A percentile compares a stretch with the other conserved stretches of the same genome.
Evolutionary conservation across 2,113 vertebrate genomes (phyloP).

Genomic region (Illadopsis cleaveri): DNA sequence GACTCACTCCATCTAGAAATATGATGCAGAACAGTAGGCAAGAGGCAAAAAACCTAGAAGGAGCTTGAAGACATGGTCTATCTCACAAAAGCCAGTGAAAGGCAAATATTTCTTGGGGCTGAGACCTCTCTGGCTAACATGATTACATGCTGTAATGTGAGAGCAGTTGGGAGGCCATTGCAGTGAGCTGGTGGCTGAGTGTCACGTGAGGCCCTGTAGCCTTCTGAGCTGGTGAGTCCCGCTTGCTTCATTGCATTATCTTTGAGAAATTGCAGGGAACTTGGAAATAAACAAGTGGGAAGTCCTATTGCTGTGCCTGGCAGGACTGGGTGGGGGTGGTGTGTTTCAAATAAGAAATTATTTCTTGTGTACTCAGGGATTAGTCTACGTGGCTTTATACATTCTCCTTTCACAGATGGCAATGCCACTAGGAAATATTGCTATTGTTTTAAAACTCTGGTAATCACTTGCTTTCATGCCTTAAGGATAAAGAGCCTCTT

Average conservation of each 20-base stretch:
- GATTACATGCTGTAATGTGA: background rate
- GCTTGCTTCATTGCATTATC: conserved; percentile 31
- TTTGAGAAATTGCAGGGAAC: conserved; percentile 62
- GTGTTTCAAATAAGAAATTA: conserved; percentile 25
- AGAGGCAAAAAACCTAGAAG: background rate
- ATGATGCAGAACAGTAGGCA: background rate
- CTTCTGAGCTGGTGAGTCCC: background rate
- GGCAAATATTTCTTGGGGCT: background rate
- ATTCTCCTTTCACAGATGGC: background rate
- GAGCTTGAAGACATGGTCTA: background rate
- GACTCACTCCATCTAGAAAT: background rate
- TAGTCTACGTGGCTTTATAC: background rate
- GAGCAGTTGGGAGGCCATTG: background rate
- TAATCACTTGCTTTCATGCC: conserved; percentile 2
- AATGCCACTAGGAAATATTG: background rate
- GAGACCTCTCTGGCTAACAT: background rate
- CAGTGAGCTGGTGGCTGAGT: background rate
- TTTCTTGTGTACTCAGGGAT: background rate
- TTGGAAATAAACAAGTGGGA: conserved; percentile 36
- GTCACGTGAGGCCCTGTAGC: background rate
- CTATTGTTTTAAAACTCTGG: conserved; percentile 11
- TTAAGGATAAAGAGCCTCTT: background rate
- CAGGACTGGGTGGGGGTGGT: background rate
- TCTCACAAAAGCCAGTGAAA: background rate
- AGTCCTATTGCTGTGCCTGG: background rate